phyloP scores from a whole-genome alignment of 2,888 invertebrate species.

The Julus scandinavius region DNA sequence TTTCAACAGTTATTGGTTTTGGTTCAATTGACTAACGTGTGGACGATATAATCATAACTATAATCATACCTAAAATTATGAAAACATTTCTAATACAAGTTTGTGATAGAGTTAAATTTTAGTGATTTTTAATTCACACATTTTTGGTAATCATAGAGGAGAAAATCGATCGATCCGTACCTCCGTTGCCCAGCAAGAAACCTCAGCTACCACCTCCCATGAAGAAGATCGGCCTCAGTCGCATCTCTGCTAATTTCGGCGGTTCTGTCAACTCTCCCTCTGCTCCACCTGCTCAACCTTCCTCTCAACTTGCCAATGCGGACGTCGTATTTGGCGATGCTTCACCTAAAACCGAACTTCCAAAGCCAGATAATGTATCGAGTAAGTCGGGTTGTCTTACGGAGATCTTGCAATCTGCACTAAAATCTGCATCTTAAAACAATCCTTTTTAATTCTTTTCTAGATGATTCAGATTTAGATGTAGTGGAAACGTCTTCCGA shows the following conservation, averaged over 20 bases:
- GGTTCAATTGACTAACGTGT: too few species aligned
- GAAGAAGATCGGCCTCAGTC: constrained; percentile 60
- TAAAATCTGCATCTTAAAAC: background rate
- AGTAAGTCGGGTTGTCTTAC: constrained; percentile 42
- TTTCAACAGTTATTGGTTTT: background rate
- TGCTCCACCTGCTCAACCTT: constrained; percentile 58
- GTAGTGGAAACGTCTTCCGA: constrained; percentile 62
- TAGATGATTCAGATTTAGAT: constrained; percentile 61
- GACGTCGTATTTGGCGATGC: constrained; percentile 39
- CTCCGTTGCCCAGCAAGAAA: constrained; percentile 61
- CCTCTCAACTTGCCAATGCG: constrained; percentile 19
- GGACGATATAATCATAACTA: too few species aligned
- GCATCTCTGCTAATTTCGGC: constrained; percentile 51
- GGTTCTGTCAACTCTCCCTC: constrained; percentile 58
- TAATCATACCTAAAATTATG: too few species aligned
- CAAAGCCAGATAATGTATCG: constrained; percentile 53
- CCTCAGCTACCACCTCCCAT: constrained; percentile 64
- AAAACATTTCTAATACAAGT: too few species aligned
- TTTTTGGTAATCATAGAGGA: constrained; percentile 19
- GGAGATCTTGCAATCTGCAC: background rate
- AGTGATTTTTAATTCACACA: background rate
- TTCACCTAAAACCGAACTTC: constrained; percentile 46
- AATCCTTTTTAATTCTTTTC: background rate
- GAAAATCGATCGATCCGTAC: constrained; percentile 58
- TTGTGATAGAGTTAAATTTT: too few species aligned